A percentile compares a stretch with the other conserved stretches of the same genome.
phyloP scores from a whole-genome alignment of 1,140 invertebrate species.

The Pseudobourletiella spinata region DNA sequence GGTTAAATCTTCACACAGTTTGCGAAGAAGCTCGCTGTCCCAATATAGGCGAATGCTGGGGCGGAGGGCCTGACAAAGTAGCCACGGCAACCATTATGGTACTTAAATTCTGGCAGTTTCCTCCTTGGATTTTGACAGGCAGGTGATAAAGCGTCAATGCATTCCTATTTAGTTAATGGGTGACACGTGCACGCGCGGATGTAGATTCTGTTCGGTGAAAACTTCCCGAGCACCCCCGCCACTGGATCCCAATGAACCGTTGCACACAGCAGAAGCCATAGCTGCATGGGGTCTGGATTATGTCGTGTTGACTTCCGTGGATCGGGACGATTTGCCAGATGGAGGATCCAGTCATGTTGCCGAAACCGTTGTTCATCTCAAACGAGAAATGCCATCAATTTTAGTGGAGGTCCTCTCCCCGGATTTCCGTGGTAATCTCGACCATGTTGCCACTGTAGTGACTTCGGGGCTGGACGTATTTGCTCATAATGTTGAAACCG shows the following conservation, averaged over 20 bases:
- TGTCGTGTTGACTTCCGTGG: slow-evolving; percentile 95
- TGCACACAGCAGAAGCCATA: slow-evolving; percentile 87
- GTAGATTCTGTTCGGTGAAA: slow-evolving; percentile 98
- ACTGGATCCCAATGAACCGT: slow-evolving; percentile 81
- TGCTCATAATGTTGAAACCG: slow-evolving; percentile 96
- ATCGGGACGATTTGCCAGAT: slow-evolving; percentile 89
- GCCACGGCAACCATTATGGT: slow-evolving; percentile 88
- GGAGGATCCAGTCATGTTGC: slow-evolving; percentile 87
- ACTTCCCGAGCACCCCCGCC: slow-evolving; percentile 84
- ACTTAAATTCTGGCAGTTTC: no score
- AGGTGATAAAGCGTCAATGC: no score
- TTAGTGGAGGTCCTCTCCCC: slow-evolving; percentile 95
- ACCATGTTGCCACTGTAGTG: slow-evolving; percentile 66
- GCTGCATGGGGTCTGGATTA: slow-evolving; percentile 93
- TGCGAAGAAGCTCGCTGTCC: slow-evolving; percentile 99
- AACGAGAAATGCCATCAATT: slow-evolving; percentile 59
- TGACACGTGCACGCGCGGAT: slow-evolving; percentile 80
- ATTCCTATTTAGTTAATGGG: slow-evolving; percentile 64
- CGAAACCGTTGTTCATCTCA: slow-evolving; percentile 65
- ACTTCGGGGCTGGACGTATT: slow-evolving; percentile 82
- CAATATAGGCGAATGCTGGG: slow-evolving; percentile 99
- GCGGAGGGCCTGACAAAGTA: slow-evolving; percentile 76
- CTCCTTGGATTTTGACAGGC: no score
- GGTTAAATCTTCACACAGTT: slow-evolving; percentile 89
- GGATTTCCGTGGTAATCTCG: slow-evolving; percentile 81